Evolutionary conservation across 1,140 invertebrate species (phyloP).

Genomic region (Tachypleus tridentatus): DNA sequence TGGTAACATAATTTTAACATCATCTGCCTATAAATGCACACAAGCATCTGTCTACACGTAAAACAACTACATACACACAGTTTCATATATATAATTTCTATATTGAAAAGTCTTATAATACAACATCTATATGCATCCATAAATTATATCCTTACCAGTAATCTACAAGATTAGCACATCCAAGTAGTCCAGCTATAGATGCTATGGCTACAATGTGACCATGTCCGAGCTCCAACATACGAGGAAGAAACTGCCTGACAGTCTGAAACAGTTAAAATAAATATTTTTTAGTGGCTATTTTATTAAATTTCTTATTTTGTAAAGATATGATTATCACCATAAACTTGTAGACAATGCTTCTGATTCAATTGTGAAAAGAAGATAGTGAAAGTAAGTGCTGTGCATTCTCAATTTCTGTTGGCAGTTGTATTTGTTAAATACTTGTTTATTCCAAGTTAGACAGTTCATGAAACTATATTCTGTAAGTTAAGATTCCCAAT

Average conservation of each 20-base stretch:
- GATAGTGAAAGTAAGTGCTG: background rate
- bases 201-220: slow-evolving; percentile 74
- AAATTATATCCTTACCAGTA: slow-evolving; percentile 44
- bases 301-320: slow-evolving; percentile 11
- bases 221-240: slow-evolving; percentile 59
- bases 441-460: too few relatives aligned
- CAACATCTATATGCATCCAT: too few relatives aligned
- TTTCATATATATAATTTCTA: too few relatives aligned
- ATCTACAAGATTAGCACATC: slow-evolving; percentile 59
- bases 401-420: too few relatives aligned
- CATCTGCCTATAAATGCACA: too few relatives aligned
- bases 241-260: slow-evolving; percentile 61
- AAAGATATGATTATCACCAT: background rate
- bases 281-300: slow-evolving; percentile 4
- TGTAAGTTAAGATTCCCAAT: too few relatives aligned
- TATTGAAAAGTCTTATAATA: too few relatives aligned
- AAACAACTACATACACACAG: too few relatives aligned
- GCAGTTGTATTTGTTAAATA: too few relatives aligned
- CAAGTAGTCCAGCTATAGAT: slow-evolving; percentile 64
- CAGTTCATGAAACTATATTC: too few relatives aligned
- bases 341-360: background rate
- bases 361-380: slow-evolving; percentile 2
- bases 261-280: slow-evolving; percentile 39
- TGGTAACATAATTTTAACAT: too few relatives aligned
- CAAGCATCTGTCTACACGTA: too few relatives aligned